Percentiles rank a stretch among this genome's conserved stretches.
phyloP scores from a whole-genome alignment of 2,888 invertebrate species.

The Tupiocoris notatus region DNA sequence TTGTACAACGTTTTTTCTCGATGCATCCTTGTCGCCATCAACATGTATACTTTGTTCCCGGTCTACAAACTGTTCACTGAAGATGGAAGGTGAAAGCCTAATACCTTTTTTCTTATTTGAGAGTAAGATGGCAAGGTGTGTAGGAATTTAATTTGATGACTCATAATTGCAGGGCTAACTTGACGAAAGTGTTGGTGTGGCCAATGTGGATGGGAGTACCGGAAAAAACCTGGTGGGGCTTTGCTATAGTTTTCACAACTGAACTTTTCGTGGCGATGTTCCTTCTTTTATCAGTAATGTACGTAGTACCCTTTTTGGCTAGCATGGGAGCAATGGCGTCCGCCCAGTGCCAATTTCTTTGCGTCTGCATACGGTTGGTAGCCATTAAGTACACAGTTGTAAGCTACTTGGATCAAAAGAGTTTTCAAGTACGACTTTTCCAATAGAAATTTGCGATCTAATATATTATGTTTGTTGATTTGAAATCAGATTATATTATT shows the following conservation, averaged over 20 bases:
- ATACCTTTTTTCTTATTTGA: too few relatives aligned
- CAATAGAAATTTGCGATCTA: too few relatives aligned
- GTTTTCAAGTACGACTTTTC: too few relatives aligned
- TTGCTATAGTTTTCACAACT: constrained; percentile 1
- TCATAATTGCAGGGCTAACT: not conserved
- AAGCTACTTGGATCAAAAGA: too few relatives aligned
- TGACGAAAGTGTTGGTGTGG: constrained; percentile 26
- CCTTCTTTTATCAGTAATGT: constrained; percentile 12
- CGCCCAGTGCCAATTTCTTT: constrained; percentile 9
- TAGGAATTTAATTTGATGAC: too few relatives aligned
- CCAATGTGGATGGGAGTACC: constrained; percentile 26
- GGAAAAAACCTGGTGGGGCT: constrained; percentile 15
- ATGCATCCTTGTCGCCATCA: constrained; percentile 9
- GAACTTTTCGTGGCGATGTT: constrained; percentile 13
- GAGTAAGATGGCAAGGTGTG: too few relatives aligned
- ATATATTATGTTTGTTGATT: too few relatives aligned
- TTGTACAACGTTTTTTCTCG: constrained; percentile 14
- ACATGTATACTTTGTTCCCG: constrained; percentile 22
- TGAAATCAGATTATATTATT: too few relatives aligned
- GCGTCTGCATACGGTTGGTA: not conserved
- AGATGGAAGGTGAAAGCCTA: constrained; percentile 34
- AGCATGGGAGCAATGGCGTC: constrained; percentile 8
- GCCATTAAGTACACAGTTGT: too few relatives aligned
- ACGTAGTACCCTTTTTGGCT: constrained; percentile 10
- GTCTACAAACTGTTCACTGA: constrained; percentile 22